Percentiles rank a stretch among this genome's conserved stretches.
phyloP scores from a whole-genome alignment of 2,113 vertebrate species.

The Myiopsitta monachus region DNA sequence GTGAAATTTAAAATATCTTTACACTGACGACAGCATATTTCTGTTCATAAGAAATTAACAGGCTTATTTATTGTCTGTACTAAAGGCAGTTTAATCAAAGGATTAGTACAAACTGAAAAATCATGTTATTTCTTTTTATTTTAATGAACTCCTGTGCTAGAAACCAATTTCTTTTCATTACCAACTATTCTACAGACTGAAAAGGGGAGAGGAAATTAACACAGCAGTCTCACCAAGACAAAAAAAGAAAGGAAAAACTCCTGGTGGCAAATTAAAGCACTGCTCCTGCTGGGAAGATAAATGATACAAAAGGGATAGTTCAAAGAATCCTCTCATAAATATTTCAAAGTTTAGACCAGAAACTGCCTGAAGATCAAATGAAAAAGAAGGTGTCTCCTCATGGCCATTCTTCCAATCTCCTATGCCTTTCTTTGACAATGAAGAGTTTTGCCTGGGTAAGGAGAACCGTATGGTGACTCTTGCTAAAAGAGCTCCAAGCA shows the following conservation, averaged over 20 bases:
- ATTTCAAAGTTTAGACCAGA: not conserved
- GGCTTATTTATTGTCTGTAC: not conserved
- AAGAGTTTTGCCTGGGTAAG: not conserved
- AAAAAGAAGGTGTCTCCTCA: not conserved
- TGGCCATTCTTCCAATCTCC: not conserved
- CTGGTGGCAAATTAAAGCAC: slow-evolving; percentile 16
- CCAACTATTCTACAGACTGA: not conserved
- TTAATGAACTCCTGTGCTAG: not conserved
- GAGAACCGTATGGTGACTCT: not conserved
- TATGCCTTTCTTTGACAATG: not conserved
- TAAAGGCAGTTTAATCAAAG: not conserved
- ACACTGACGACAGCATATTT: not conserved
- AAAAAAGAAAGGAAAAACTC: not conserved
- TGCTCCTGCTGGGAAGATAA: slow-evolving; percentile 3
- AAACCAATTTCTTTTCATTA: not conserved
- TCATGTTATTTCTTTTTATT: not conserved
- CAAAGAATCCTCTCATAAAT: not conserved
- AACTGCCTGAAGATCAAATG: not conserved
- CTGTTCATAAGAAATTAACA: not conserved
- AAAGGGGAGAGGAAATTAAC: slow-evolving; percentile 26
- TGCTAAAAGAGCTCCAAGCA: not conserved
- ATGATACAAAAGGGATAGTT: not conserved
- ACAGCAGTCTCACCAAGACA: not conserved
- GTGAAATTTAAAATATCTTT: not conserved
- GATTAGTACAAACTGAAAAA: not conserved